A percentile compares a stretch with the other conserved stretches of the same genome.
phyloP scores from a whole-genome alignment of 2,113 vertebrate species.

The Myrmophylax atrothorax region DNA sequence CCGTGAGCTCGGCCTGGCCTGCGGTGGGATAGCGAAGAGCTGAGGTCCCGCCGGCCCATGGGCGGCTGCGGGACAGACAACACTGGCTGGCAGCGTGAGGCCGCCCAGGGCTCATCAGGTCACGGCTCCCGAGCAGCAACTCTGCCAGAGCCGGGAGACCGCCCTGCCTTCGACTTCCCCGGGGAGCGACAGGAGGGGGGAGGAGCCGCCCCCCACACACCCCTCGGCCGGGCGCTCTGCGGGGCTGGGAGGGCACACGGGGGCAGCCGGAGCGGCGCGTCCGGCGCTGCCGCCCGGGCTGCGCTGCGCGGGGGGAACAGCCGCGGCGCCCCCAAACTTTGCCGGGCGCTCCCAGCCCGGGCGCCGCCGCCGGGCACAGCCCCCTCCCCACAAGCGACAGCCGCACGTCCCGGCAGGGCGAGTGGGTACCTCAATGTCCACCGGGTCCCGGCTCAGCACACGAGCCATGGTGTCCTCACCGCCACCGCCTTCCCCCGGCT shows the following conservation, averaged over 20 bases:
- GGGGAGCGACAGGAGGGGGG: neutral
- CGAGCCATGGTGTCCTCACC: slow-evolving; percentile 70
- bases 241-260: neutral
- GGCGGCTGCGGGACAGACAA: neutral
- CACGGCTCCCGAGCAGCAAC: neutral
- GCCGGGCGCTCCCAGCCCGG: neutral
- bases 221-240: neutral
- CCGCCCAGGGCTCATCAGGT: neutral
- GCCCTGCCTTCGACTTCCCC: neutral
- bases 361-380: neutral
- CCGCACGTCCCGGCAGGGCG: neutral
- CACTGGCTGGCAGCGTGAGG: neutral
- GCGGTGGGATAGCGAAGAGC: fast-evolving
- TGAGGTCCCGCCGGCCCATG: fast-evolving
- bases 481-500: neutral
- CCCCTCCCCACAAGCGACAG: neutral
- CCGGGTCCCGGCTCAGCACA: slow-evolving; percentile 80
- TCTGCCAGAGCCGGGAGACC: neutral
- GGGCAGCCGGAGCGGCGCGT: neutral
- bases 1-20: neutral
- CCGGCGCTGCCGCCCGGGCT: neutral
- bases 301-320: no score
- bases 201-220: neutral
- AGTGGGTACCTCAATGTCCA: slow-evolving; percentile 84
- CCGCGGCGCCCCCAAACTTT: neutral